Evolutionary conservation across 2,888 invertebrate species (phyloP).

Genomic region (Hypselothyrea guttata): DNA sequence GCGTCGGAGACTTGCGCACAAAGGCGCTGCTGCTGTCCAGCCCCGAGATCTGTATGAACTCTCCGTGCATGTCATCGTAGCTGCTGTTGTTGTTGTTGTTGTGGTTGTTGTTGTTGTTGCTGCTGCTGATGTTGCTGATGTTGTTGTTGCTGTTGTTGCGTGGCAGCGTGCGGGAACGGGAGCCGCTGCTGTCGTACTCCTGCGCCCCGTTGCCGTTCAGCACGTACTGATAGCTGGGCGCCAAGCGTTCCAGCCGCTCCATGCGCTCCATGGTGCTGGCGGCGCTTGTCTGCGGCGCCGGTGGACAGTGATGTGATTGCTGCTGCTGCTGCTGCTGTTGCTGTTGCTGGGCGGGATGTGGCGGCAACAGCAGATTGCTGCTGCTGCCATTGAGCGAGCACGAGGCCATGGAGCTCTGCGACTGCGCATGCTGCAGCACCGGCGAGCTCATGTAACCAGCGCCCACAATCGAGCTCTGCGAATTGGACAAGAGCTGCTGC

Average conservation of each 20-base stretch:
- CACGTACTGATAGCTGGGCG: slow-evolving; percentile 48
- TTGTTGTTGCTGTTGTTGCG: slow-evolving; percentile 83
- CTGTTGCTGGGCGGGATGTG: slow-evolving; percentile 33
- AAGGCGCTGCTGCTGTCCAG: slow-evolving; percentile 85
- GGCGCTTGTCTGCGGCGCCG: slow-evolving; percentile 76
- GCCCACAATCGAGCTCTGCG: slow-evolving; percentile 78
- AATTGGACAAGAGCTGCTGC: slow-evolving; percentile 74
- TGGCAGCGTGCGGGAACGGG: slow-evolving; percentile 88
- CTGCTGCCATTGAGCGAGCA: slow-evolving; percentile 77
- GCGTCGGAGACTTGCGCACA: slow-evolving; percentile 82
- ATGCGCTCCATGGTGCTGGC: slow-evolving; percentile 78
- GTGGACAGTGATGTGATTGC: slow-evolving; percentile 75
- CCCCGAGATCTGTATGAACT: slow-evolving; percentile 85
- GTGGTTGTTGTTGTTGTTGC: slow-evolving; percentile 14
- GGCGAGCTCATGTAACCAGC: slow-evolving; percentile 60
- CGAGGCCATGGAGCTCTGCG: slow-evolving; percentile 82
- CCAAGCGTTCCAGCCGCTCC: slow-evolving; percentile 58
- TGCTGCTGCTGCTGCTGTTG: slow-evolving; percentile 51
- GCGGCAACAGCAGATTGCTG: slow-evolving; percentile 62
- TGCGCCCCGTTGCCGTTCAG: slow-evolving; percentile 68
- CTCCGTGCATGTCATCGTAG: slow-evolving; percentile 81
- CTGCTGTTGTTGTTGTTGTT: slow-evolving; percentile 83
- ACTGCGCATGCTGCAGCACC: slow-evolving; percentile 81
- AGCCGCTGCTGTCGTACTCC: slow-evolving; percentile 61
- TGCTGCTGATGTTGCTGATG: slow-evolving; percentile 82